Evolutionary conservation across 92 coral and sea anemone species (phyloP).

Genomic region (Galaxea fascicularis): DNA sequence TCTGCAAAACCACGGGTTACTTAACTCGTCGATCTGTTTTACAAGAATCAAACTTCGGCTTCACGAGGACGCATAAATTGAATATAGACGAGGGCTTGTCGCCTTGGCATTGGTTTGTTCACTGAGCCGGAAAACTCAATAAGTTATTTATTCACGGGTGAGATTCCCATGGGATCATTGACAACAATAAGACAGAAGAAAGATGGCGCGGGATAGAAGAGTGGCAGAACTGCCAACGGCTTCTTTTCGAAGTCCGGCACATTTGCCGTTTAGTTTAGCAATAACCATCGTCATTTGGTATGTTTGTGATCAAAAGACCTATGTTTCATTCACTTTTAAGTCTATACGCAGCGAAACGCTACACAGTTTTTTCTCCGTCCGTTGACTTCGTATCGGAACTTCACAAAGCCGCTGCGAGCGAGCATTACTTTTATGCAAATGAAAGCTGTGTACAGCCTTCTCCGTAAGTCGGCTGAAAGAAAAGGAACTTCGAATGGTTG

Average conservation of each 20-base stretch:
- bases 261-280: not conserved
- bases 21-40: too few species aligned
- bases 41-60: not conserved
- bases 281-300: not conserved
- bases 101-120: constrained; percentile 35
- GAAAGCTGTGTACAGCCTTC: constrained; percentile 3
- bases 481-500: not conserved
- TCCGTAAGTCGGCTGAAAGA: not conserved
- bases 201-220: constrained; percentile 32
- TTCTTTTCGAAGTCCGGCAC: constrained; percentile 7
- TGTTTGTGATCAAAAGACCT: not conserved
- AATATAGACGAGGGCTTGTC: constrained; percentile 27
- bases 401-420: constrained; percentile 2
- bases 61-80: constrained; percentile 4
- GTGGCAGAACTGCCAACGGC: not conserved
- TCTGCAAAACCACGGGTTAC: not conserved
- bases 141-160: constrained; percentile 18
- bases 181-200: constrained; percentile 12
- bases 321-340: constrained; percentile 13
- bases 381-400: not conserved
- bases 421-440: constrained; percentile 8
- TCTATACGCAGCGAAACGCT: not conserved
- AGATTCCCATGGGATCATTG: constrained; percentile 53
- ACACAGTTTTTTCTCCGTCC: not conserved
- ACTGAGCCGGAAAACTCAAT: constrained; percentile 41